Base-by-base conservation (phyloP, 2,888 invertebrate genomes). In the Cheilosia impressa region DNA sequence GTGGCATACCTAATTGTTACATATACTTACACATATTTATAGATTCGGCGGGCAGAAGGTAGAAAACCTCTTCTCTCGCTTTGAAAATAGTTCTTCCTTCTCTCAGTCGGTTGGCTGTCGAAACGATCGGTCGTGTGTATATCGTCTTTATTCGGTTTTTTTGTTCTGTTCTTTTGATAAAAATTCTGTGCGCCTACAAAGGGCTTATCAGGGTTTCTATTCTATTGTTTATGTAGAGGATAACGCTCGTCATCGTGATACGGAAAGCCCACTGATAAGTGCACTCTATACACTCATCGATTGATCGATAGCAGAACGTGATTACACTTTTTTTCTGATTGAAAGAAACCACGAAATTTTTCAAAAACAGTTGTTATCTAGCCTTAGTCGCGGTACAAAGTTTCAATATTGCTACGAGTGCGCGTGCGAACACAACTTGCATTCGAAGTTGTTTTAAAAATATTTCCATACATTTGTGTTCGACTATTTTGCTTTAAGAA, bases 61-160 rank as follows among this genome's bases (percentile, higher is more conserved):
- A 75, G 84, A 75, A 63, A 76, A 80, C 75, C 60, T 81, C 85
- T 80, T 24, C 58, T 75, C 53, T 71, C 38, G 72, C 6, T 53
- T 79, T 71, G 57, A 85, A 85, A 77, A 81, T 80, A 85, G 84
- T 85, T 80, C 63, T 81, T 80, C 76, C 80, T 80, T 72, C 66
- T 79, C 79, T 75, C 76, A 80, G 76, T 81, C 77, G 76, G 85
- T 85, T 77, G 85, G 68, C 76, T 85, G 53, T 63, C 72, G 77
- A 81, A 77, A 81, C 69, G 81, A 81, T 81, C 81, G 80, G 71
- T 76, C 84, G 84, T 58, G 73, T 69, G 52, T 60, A 66, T 69
- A 60, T 71, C 38, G 19, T 31, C 38, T 15, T 13, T 53, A 9
- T 66, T 53, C 17, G 13, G 27, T 45, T 9, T 58, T 34, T 43